phyloP scores from a whole-genome alignment of 1,140 invertebrate species.

The Heliconius eleuchia region DNA sequence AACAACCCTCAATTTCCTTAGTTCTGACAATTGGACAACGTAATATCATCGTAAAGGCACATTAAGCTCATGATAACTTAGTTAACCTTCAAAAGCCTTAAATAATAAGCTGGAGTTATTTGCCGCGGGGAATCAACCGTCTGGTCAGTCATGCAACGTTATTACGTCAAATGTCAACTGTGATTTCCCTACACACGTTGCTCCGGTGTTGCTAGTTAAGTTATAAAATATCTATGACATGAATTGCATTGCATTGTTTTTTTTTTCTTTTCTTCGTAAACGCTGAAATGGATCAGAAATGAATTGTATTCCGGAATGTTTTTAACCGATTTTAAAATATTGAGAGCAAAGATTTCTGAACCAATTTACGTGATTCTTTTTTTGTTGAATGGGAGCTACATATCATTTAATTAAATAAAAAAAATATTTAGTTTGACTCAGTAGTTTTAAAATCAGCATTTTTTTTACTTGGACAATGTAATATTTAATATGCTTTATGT shows the following conservation, averaged over 20 bases:
- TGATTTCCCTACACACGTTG: background rate
- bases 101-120: background rate
- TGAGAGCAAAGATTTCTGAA: no score
- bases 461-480: no score
- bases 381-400: no score
- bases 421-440: no score
- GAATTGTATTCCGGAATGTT: background rate
- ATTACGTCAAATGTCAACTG: constrained; percentile 5
- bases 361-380: no score
- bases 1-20: no score
- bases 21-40: background rate
- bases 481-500: no score
- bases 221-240: background rate
- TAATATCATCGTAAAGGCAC: background rate
- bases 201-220: background rate
- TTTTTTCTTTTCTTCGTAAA: background rate
- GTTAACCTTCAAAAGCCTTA: background rate
- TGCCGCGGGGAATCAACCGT: background rate
- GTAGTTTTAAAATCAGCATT: no score
- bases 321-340: no score
- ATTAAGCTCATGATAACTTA: background rate
- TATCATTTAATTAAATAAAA: no score
- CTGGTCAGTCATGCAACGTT: constrained; percentile 7
- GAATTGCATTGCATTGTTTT: background rate
- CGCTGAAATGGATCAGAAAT: background rate